Conservation (phyloP, 2,113 vertebrate genomes). For the Beaufortia kweichowensis region DNA sequence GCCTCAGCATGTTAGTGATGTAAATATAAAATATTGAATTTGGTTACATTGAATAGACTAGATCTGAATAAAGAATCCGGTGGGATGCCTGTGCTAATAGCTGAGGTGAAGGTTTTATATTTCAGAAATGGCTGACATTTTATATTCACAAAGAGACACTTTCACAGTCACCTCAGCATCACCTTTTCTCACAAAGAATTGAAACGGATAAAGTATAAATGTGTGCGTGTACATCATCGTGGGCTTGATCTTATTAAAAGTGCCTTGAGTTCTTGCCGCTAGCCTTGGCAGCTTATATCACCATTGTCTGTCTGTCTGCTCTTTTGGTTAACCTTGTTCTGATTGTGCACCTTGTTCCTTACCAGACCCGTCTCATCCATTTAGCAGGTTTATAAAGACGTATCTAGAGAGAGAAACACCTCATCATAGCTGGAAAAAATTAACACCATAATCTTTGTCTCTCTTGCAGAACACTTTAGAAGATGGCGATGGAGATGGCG, state of each 20-base stretch:
- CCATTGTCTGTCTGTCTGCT: conserved; percentile 6
- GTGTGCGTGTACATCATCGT: conserved; percentile 33
- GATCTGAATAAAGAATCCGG: neutral
- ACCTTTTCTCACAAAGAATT: conserved; percentile 16
- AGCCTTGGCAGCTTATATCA: conserved; percentile 17
- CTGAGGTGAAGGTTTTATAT: conserved; percentile 25
- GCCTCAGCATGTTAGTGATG: neutral
- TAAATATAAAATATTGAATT: neutral
- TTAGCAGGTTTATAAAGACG: neutral
- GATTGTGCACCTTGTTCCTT: conserved; percentile 8
- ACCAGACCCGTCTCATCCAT: neutral
- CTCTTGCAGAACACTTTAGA: conserved; percentile 61
- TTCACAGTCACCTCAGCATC: conserved; percentile 45
- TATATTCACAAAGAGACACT: conserved; percentile 10
- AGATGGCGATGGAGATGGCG: conserved; percentile 65
- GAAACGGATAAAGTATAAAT: neutral
- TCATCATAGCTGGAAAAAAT: neutral
- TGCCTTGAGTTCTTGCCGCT: conserved; percentile 42
- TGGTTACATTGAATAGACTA: neutral
- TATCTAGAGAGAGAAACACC: neutral
- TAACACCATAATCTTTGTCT: neutral
- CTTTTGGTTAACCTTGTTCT: conserved; percentile 1
- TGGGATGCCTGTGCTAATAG: conserved; percentile 4
- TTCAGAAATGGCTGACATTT: conserved; percentile 18
- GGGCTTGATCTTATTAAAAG: conserved; percentile 49